Conservation (phyloP, 2,113 vertebrate species). For the Nibea coibor region DNA sequence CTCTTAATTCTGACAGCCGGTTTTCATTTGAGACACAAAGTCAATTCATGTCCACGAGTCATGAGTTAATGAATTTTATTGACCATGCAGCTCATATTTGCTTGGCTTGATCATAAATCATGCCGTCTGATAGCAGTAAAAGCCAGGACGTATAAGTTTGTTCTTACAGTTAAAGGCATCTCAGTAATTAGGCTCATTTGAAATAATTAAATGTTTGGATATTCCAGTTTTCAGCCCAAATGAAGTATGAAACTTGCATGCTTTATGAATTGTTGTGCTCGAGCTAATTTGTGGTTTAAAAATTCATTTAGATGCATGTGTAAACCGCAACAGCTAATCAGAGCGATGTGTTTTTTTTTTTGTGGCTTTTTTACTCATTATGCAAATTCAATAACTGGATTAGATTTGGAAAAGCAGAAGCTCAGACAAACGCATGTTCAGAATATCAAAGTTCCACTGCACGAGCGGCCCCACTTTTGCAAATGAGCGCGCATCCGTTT, state of each 20-base stretch:
- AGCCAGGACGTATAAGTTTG: neutral
- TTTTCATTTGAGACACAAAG: constrained; percentile 58
- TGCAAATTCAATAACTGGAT: constrained; percentile 50
- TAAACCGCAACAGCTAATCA: constrained; percentile 32
- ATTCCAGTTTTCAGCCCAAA: constrained; percentile 21
- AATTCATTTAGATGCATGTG: constrained; percentile 25
- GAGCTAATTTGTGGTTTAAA: constrained; percentile 43
- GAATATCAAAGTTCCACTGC: neutral
- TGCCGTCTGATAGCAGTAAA: neutral
- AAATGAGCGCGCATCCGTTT: neutral
- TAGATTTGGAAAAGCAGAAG: constrained; percentile 19
- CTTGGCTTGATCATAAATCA: constrained; percentile 38
- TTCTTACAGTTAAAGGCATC: neutral
- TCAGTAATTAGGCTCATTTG: neutral
- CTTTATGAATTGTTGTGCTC: neutral
- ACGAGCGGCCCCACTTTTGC: neutral
- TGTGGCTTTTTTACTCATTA: constrained; percentile 31
- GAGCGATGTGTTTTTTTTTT: constrained; percentile 10
- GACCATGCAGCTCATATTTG: constrained; percentile 32
- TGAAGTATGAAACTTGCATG: constrained; percentile 22
- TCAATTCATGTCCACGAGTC: constrained; percentile 62
- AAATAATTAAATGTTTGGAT: constrained; percentile 28
- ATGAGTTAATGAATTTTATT: constrained; percentile 55
- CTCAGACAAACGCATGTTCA: neutral
- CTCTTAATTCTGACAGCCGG: constrained; percentile 42